Conservation (phyloP, 2,888 invertebrate genomes). For the Agonum fuliginosum region DNA sequence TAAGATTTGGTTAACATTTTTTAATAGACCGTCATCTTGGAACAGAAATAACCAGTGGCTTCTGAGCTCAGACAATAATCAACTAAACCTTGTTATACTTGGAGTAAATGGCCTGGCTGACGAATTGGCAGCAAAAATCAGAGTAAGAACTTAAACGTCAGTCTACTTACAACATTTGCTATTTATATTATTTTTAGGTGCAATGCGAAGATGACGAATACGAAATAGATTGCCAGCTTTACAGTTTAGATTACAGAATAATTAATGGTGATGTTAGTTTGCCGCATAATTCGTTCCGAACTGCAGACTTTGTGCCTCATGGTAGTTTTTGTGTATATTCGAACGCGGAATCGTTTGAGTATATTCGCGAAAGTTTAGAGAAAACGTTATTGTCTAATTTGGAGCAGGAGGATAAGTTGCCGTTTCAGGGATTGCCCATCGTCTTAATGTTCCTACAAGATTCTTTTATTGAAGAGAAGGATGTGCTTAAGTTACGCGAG, state of each 20-base stretch:
- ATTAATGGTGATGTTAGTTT: slow-evolving; percentile 90
- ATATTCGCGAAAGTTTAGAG: slow-evolving; percentile 92
- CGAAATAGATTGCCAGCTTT: slow-evolving; percentile 85
- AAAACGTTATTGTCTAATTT: slow-evolving; percentile 92
- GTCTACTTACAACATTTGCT: background rate
- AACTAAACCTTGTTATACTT: slow-evolving; percentile 90
- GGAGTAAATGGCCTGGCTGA: slow-evolving; percentile 91
- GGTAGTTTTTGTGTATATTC: slow-evolving; percentile 94
- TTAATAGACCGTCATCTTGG: slow-evolving; percentile 77
- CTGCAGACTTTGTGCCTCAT: slow-evolving; percentile 91
- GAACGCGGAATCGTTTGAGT: slow-evolving; percentile 93
- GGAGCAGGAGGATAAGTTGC: slow-evolving; percentile 90
- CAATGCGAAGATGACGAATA: slow-evolving; percentile 93
- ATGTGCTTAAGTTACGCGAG: slow-evolving; percentile 88
- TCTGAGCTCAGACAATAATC: slow-evolving; percentile 80
- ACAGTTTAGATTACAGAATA: slow-evolving; percentile 89
- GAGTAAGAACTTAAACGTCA: slow-evolving; percentile 72
- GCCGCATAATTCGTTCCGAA: slow-evolving; percentile 87
- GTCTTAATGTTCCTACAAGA: slow-evolving; percentile 94
- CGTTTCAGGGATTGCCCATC: slow-evolving; percentile 90
- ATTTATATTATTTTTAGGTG: slow-evolving; percentile 72
- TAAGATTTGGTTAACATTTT: slow-evolving; percentile 19
- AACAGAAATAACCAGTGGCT: slow-evolving; percentile 80
- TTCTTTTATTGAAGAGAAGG: slow-evolving; percentile 87
- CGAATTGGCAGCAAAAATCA: slow-evolving; percentile 89